phyloP scores from a whole-genome alignment of 2,797 vertebrate genomes.

The Pempheris klunzingeri region DNA sequence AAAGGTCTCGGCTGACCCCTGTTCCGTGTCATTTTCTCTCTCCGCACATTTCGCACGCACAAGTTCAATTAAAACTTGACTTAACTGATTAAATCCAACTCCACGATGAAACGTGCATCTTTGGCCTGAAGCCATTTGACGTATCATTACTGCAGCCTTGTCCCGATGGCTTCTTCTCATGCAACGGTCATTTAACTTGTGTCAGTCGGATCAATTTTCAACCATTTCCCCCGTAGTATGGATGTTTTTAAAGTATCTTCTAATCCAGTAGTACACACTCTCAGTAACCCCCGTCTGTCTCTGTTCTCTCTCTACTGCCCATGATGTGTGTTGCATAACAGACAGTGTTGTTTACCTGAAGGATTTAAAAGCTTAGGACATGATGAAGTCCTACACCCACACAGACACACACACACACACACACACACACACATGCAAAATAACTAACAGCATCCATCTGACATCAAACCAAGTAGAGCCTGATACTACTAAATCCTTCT shows the following conservation, averaged over 20 bases:
- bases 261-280: not conserved
- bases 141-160: not conserved
- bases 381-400: conserved; percentile 60
- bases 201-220: not conserved
- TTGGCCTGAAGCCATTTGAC: not conserved
- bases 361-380: conserved; percentile 69
- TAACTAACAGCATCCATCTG: conserved; percentile 61
- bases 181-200: not conserved
- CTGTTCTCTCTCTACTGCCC: conserved; percentile 7
- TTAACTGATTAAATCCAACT: too few relatives aligned
- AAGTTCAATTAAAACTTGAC: not conserved
- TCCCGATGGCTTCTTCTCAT: not conserved
- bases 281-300: not conserved
- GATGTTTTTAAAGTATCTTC: not conserved
- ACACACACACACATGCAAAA: conserved; percentile 26
- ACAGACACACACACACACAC: conserved; percentile 17
- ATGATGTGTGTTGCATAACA: conserved; percentile 64
- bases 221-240: not conserved
- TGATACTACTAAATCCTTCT: conserved; percentile 69
- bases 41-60: not conserved
- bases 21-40: not conserved
- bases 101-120: not conserved
- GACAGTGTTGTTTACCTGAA: conserved; percentile 66
- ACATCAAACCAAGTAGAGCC: conserved; percentile 63
- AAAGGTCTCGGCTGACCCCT: conserved; percentile 14